phyloP scores from a whole-genome alignment of 2,888 invertebrate species.

The Leptopilina myrica region DNA sequence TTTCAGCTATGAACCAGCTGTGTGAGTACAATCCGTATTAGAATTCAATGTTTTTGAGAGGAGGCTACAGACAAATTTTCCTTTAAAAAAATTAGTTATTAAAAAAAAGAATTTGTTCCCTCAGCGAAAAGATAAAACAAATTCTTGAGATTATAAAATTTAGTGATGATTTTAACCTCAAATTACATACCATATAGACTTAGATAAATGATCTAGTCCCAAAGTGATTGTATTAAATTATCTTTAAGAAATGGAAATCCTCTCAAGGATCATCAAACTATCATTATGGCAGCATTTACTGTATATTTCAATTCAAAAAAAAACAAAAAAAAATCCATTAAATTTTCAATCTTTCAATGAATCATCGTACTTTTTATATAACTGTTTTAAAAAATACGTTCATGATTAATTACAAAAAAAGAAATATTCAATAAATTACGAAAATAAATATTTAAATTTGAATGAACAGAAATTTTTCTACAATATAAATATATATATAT shows the following conservation, averaged over 20 bases:
- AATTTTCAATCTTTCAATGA: neutral
- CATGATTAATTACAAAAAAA: no score
- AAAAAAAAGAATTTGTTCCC: no score
- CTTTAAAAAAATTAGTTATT: no score
- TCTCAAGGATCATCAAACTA: constrained; percentile 16
- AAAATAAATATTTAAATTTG: no score
- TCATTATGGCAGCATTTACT: constrained; percentile 10
- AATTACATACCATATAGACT: neutral
- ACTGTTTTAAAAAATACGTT: neutral
- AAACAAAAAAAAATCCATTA: neutral
- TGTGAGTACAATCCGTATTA: constrained; percentile 16
- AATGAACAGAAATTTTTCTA: no score
- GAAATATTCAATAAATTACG: no score
- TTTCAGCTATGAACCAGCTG: constrained; percentile 32
- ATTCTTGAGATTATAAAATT: neutral
- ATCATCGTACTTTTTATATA: neutral
- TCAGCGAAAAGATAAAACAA: neutral
- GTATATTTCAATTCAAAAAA: neutral
- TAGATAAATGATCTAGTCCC: constrained; percentile 8
- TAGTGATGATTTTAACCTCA: neutral
- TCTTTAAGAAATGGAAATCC: neutral
- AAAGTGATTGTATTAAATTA: neutral
- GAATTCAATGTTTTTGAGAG: constrained; percentile 19
- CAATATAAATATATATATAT: neutral
- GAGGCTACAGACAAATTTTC: no score